Conservation (phyloP, 2,888 invertebrate genomes). For the Lasioglossum figueresi region DNA sequence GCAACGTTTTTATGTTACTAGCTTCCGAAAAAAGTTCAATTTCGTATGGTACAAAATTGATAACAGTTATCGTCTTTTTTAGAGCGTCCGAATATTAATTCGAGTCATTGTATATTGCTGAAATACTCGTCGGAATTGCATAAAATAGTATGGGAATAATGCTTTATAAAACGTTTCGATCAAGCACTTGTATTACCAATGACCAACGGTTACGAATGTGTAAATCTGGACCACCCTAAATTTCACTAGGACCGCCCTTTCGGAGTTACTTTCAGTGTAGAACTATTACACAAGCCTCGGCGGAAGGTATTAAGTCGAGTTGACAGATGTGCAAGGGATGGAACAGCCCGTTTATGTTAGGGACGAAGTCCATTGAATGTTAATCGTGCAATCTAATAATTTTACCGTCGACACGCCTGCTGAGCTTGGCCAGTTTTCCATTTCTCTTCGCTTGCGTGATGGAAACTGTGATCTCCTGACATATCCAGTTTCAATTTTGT, state of each 20-base stretch:
- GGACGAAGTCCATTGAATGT: constrained; percentile 47
- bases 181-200: neutral
- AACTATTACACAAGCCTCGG: constrained; percentile 22
- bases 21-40: too few species aligned
- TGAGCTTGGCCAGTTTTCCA: neutral
- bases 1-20: too few species aligned
- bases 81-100: too few species aligned
- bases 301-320: constrained; percentile 32
- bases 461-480: neutral
- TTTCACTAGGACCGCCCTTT: neutral
- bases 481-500: neutral
- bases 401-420: constrained; percentile 15
- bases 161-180: neutral
- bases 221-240: constrained; percentile 27
- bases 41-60: too few species aligned
- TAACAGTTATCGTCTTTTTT: too few species aligned
- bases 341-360: constrained; percentile 15
- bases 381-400: constrained; percentile 58
- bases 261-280: constrained; percentile 23
- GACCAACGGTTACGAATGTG: constrained; percentile 7
- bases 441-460: neutral
- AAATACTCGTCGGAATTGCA: neutral
- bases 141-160: too few species aligned
- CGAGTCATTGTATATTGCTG: neutral
- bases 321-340: constrained; percentile 46